Evolutionary conservation across 2,113 vertebrate genomes (phyloP).

Genomic region (Vidua chalybeata): DNA sequence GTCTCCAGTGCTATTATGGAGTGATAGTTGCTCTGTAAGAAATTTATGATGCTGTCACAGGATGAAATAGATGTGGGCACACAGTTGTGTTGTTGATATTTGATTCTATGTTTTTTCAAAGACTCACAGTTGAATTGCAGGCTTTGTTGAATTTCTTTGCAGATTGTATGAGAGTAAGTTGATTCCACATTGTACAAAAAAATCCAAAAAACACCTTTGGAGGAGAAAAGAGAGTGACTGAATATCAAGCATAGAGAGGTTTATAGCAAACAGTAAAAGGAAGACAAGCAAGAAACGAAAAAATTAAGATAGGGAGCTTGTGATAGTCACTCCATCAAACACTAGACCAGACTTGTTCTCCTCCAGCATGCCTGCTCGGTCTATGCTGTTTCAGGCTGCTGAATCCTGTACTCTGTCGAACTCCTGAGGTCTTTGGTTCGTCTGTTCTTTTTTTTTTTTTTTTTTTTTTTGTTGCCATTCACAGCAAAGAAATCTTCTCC

Average conservation of each 20-base stretch:
- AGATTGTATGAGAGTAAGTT: neutral
- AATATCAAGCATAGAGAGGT: neutral
- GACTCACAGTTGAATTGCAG: neutral
- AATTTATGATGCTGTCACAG: neutral
- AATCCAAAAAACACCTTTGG: neutral
- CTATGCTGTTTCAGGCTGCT: constrained; percentile 11
- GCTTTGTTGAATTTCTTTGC: neutral
- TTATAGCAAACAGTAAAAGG: neutral
- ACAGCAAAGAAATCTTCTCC: constrained; percentile 12
- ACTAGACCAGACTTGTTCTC: constrained; percentile 5
- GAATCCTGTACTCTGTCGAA: constrained; percentile 2
- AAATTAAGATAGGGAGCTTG: constrained; percentile 1
- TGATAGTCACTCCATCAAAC: constrained; percentile 25
- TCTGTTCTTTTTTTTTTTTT: neutral
- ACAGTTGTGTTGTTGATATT: neutral
- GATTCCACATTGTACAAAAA: neutral
- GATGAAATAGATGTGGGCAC: neutral
- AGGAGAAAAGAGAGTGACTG: neutral
- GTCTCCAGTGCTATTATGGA: neutral
- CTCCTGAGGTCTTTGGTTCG: neutral
- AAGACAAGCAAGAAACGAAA: neutral
- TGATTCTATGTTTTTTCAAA: neutral
- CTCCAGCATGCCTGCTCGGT: neutral
- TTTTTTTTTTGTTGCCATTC: neutral
- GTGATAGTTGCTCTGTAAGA: neutral